A percentile compares a stretch with the other conserved stretches of the same genome.
These are phyloP conservation scores for Cheilosia grossa DNA, from an alignment of 2,888 invertebrate genomes.

Conservation along the genomic window DNA sequence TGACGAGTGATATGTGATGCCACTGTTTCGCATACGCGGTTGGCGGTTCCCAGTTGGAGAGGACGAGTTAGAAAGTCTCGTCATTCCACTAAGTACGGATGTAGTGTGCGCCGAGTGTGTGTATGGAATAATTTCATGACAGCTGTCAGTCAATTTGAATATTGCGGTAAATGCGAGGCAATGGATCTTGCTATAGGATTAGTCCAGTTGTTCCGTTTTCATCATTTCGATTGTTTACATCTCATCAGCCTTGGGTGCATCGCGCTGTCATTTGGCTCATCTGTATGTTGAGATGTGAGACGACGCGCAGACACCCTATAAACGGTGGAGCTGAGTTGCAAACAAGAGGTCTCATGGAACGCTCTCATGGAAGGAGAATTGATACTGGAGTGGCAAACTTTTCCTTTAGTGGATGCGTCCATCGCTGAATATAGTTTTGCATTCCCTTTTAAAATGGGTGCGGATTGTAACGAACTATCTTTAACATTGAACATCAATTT, in stretches of 20 bases:
- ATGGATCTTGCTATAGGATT: background rate
- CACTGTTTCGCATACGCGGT: conserved; percentile 25
- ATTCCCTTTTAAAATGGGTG: too few relatives aligned
- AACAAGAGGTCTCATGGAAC: background rate
- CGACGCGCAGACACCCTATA: background rate
- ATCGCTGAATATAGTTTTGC: too few relatives aligned
- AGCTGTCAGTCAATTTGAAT: conserved; percentile 70
- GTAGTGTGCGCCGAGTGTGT: conserved; percentile 32
- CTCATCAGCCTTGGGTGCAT: conserved; percentile 27
- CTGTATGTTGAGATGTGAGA: too few relatives aligned
- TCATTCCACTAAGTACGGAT: conserved; percentile 22
- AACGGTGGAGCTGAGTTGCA: conserved; percentile 13
- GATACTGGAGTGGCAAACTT: too few relatives aligned
- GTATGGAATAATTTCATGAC: conserved; percentile 59
- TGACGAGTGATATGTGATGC: conserved; percentile 43
- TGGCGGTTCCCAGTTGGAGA: background rate
- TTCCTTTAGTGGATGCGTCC: too few relatives aligned
- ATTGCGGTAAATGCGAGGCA: conserved; percentile 25
- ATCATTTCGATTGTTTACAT: conserved; percentile 30
- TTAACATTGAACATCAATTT: too few relatives aligned
- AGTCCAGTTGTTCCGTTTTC: conserved; percentile 20
- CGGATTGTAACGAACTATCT: too few relatives aligned
- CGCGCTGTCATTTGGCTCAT: too few relatives aligned
- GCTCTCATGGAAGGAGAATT: background rate
- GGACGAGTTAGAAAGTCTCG: conserved; percentile 54